phyloP scores from a whole-genome alignment of 2,113 vertebrate species.

The Okapia johnstoni region DNA sequence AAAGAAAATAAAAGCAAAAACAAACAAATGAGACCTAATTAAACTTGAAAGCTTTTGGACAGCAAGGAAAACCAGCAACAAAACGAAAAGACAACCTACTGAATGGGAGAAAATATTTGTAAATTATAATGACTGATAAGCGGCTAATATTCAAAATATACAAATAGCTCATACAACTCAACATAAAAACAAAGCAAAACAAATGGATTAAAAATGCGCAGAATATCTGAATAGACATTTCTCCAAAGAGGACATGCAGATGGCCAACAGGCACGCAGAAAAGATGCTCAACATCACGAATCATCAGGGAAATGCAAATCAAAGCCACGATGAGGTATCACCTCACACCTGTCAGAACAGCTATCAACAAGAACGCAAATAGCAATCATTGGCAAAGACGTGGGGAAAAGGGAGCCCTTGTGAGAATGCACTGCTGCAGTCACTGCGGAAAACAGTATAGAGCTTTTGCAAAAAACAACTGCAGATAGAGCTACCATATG shows the following conservation, averaged over 20 bases:
- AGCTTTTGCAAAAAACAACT: neutral
- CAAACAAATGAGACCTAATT: neutral
- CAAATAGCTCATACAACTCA: neutral
- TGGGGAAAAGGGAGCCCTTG: neutral
- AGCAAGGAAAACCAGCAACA: neutral
- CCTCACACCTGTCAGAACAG: neutral
- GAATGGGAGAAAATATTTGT: neutral
- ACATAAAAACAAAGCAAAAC: neutral
- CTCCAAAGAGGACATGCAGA: neutral
- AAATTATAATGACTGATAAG: neutral
- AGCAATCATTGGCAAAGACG: neutral
- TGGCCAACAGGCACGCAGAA: neutral
- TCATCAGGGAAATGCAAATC: neutral
- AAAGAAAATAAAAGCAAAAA: neutral
- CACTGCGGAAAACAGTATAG: neutral
- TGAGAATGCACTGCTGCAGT: neutral
- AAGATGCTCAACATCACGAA: neutral
- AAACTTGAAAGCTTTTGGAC: neutral
- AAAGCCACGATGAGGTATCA: neutral
- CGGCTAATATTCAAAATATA: neutral
- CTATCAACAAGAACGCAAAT: neutral
- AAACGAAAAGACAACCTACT: neutral
- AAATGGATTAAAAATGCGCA: neutral
- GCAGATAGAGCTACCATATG: neutral
- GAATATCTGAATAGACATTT: neutral